Conservation (phyloP, 2,888 invertebrate genomes). For the Cryptophagus acutangulus region DNA sequence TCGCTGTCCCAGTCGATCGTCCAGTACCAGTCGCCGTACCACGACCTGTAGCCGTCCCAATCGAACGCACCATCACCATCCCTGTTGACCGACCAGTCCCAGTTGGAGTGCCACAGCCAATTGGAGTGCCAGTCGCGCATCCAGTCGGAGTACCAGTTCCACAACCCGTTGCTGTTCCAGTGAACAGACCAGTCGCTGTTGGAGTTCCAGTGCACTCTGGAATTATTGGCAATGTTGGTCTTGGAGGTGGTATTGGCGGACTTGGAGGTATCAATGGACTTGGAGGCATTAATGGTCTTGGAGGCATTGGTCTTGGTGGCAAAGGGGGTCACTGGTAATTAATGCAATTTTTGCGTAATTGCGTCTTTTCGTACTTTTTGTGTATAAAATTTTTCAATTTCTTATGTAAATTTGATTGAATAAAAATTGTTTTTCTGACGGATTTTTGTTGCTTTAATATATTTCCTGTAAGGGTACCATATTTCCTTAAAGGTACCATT, state of each 20-base stretch:
- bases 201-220: constrained; percentile 17
- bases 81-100: constrained; percentile 47
- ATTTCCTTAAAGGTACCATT: too few relatives aligned
- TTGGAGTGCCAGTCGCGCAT: constrained; percentile 32
- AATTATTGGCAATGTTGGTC: constrained; percentile 10
- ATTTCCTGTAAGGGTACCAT: too few relatives aligned
- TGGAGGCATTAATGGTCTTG: constrained; percentile 18
- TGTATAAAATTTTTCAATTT: too few relatives aligned
- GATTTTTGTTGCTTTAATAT: too few relatives aligned
- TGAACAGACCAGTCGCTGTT: constrained; percentile 28
- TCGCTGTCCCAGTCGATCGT: constrained; percentile 51
- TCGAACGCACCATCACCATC: constrained; percentile 53
- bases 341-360: too few relatives aligned
- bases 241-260: constrained; percentile 13
- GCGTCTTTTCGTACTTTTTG: too few relatives aligned
- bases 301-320: constrained; percentile 15
- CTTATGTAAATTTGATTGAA: too few relatives aligned
- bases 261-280: constrained; percentile 16
- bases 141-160: constrained; percentile 37
- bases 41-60: constrained; percentile 47
- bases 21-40: constrained; percentile 47
- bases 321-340: too few relatives aligned
- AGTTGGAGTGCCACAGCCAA: constrained; percentile 36
- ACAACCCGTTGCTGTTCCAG: constrained; percentile 29
- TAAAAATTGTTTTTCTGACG: too few relatives aligned